These are phyloP conservation scores for Psilopsiagon aurifrons DNA, from an alignment of 2,113 vertebrate species.

Conservation along the genomic window DNA sequence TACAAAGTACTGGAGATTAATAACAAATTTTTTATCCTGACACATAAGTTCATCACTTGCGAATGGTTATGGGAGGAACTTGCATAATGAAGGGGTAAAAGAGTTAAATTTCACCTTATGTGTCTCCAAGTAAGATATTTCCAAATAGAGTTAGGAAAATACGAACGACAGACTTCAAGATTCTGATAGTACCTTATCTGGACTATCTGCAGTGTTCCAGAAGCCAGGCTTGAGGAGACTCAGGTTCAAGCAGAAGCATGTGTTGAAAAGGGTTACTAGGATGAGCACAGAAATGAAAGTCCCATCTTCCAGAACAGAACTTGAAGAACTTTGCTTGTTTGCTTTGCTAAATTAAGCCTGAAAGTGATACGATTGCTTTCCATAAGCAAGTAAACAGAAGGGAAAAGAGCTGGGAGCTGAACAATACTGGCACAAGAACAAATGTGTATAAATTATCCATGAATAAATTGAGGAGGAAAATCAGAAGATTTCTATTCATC, in stretches of 20 bases:
- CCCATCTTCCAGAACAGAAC: background rate
- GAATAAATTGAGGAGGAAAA: constrained; percentile 26
- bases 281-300: background rate
- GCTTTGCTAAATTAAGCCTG: constrained; percentile 34
- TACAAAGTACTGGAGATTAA: background rate
- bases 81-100: background rate
- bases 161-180: background rate
- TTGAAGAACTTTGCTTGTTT: constrained; percentile 10
- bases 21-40: background rate
- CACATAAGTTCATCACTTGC: background rate
- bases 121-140: background rate
- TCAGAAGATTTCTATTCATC: constrained; percentile 5
- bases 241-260: background rate
- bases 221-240: background rate
- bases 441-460: constrained; percentile 45
- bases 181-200: background rate
- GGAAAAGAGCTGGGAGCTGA: constrained; percentile 10
- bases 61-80: background rate
- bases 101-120: background rate
- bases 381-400: constrained; percentile 26
- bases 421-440: constrained; percentile 40
- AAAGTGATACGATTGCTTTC: constrained; percentile 19
- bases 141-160: background rate
- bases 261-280: background rate
- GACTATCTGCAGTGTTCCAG: background rate